phyloP scores from a whole-genome alignment of 2,113 vertebrate species.

The Rutilus rutilus region DNA sequence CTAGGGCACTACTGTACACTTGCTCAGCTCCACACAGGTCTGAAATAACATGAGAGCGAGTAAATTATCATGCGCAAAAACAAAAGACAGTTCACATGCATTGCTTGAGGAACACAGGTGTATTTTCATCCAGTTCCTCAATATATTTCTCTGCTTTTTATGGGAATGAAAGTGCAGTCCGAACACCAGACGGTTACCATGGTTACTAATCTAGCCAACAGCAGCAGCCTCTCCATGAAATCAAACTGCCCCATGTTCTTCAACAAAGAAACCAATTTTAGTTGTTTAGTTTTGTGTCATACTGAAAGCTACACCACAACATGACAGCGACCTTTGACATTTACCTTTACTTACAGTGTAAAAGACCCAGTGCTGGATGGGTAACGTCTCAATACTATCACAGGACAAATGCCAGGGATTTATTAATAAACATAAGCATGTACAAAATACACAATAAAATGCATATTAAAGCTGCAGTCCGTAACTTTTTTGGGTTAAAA shows the following conservation, averaged over 20 bases:
- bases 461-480: neutral
- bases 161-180: constrained; percentile 63
- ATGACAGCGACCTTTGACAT: neutral
- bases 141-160: constrained; percentile 4
- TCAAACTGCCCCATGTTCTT: constrained; percentile 8
- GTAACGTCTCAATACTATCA: neutral
- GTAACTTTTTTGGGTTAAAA: too few species aligned
- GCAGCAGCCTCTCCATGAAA: constrained; percentile 31
- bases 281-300: neutral
- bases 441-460: neutral
- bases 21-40: neutral
- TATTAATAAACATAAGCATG: neutral
- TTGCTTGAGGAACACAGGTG: neutral
- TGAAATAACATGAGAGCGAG: neutral
- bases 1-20: neutral
- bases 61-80: neutral
- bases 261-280: neutral
- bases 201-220: constrained; percentile 65
- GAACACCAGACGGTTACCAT: constrained; percentile 62
- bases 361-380: neutral
- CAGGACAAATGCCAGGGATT: neutral
- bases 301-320: neutral
- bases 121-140: neutral
- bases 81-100: neutral
- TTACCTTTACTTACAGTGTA: neutral